Conservation (phyloP, 2,113 vertebrate genomes). For the Sinocyclocheilus anshuiensis region DNA sequence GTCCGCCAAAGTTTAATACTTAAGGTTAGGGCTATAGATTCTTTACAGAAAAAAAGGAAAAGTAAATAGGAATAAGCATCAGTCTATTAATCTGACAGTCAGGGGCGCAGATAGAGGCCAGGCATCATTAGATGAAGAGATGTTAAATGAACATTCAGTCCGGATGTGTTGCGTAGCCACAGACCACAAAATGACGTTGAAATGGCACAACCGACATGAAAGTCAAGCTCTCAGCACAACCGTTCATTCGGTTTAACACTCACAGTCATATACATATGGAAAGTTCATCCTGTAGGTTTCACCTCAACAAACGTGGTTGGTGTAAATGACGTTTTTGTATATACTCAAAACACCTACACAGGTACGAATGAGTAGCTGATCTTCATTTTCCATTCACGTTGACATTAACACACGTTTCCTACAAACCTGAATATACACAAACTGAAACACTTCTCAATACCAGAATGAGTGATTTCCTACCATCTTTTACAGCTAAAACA, state of each 20-base stretch:
- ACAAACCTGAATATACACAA: not conserved
- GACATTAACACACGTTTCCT: not conserved
- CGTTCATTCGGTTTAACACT: not conserved
- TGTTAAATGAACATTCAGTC: not conserved
- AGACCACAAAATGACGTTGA: slow-evolving; percentile 29
- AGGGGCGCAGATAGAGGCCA: not conserved
- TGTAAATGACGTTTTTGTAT: not conserved
- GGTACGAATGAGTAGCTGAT: not conserved
- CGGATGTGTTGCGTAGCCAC: not conserved
- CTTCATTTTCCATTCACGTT: slow-evolving; percentile 11
- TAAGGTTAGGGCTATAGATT: not conserved
- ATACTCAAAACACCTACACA: not conserved
- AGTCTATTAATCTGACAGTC: not conserved
- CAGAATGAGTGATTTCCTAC: no score
- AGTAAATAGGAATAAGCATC: not conserved
- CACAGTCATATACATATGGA: not conserved
- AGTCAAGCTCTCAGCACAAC: not conserved
- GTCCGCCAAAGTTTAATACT: no score
- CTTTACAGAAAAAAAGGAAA: not conserved
- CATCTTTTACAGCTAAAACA: no score
- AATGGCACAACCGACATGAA: not conserved
- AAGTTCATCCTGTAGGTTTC: not conserved
- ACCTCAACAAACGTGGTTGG: not conserved
- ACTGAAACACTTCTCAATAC: not conserved
- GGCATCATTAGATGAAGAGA: not conserved